phyloP scores from a whole-genome alignment of 37 sponge, comb jelly and placozoan genomes.

The Ianthella basta region DNA sequence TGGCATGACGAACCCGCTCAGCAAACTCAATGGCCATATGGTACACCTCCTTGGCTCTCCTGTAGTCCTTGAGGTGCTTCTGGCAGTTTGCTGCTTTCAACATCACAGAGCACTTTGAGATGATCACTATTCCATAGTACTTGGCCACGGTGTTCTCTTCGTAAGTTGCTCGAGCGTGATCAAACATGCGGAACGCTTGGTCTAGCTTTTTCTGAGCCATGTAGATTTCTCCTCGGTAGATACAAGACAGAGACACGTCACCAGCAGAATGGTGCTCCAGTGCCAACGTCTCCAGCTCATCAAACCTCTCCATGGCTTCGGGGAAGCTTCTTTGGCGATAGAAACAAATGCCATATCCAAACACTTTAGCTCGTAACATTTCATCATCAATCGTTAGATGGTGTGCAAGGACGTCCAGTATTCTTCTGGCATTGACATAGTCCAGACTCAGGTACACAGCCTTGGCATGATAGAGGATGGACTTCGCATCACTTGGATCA shows the following conservation, averaged over 20 bases:
- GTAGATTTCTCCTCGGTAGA: constrained; percentile 70
- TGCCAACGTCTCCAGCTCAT: constrained; percentile 33
- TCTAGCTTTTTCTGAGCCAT: constrained; percentile 13
- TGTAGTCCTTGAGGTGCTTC: neutral
- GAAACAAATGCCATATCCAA: constrained; percentile 34
- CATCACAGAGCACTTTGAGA: constrained; percentile 37
- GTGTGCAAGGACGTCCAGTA: neutral
- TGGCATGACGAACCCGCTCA: neutral
- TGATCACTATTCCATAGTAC: constrained; percentile 28
- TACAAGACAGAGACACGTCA: constrained; percentile 39
- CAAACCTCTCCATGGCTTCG: constrained; percentile 3
- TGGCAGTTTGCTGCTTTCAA: constrained; percentile 25
- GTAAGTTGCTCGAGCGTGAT: constrained; percentile 27
- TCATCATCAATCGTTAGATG: constrained; percentile 1
- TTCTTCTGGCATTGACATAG: neutral
- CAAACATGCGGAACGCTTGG: constrained; percentile 48
- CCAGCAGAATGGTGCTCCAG: constrained; percentile 1
- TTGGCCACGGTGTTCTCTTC: constrained; percentile 25
- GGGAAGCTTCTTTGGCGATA: constrained; percentile 18
- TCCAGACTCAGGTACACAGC: constrained; percentile 16
- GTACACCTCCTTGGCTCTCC: constrained; percentile 3
- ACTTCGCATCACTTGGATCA: constrained; percentile 7
- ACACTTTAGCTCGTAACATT: constrained; percentile 7
- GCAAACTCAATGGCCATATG: constrained; percentile 18
- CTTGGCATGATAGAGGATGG: constrained; percentile 19